Evolutionary conservation across 2,113 vertebrate species (phyloP).

Genomic region (Cyphomyrus discorhynchus): DNA sequence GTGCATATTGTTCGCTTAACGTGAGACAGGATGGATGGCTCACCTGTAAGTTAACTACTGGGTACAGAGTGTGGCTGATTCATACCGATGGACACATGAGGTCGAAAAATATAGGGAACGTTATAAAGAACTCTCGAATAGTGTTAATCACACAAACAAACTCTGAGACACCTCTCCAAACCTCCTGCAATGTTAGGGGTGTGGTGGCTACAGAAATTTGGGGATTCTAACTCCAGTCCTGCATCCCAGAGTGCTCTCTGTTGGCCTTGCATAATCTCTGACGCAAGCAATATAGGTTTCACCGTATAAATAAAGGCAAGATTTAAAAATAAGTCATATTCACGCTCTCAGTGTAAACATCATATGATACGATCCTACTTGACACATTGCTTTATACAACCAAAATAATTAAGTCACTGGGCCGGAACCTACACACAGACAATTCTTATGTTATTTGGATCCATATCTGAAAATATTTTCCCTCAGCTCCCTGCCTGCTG

Average conservation of each 20-base stretch:
- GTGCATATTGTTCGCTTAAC: neutral
- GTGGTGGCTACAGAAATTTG: neutral
- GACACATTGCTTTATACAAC: neutral
- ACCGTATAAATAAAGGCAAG: neutral
- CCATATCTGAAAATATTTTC: neutral
- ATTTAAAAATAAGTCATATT: neutral
- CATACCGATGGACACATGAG: neutral
- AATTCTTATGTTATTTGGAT: conserved; percentile 4
- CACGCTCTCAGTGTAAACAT: neutral
- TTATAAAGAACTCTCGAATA: neutral
- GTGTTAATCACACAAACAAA: neutral
- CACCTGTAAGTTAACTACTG: too few relatives aligned
- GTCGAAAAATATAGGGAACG: neutral
- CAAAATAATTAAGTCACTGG: neutral
- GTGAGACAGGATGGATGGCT: neutral
- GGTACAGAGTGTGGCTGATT: neutral
- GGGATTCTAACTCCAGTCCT: neutral
- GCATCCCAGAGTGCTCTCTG: neutral
- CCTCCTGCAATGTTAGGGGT: neutral
- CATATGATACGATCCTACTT: neutral
- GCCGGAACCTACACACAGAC: neutral
- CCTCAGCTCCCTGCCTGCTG: neutral
- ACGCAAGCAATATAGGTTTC: neutral
- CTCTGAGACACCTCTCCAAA: neutral
- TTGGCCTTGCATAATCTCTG: neutral